Base-by-base conservation (phyloP, 1,140 invertebrate genomes). In the Teleopsis dalmanni region DNA sequence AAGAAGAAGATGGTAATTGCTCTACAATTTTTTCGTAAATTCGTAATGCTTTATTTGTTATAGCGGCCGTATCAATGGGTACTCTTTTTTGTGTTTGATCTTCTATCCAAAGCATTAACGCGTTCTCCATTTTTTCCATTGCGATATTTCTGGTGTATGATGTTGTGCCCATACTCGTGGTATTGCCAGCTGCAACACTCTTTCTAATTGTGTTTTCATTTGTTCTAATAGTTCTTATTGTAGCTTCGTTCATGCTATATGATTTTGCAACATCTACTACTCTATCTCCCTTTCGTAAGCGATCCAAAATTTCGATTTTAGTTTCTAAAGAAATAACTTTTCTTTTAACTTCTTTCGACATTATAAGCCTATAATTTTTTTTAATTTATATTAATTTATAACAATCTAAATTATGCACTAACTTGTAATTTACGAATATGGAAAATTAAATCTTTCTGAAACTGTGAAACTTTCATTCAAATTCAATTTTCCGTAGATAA, bases 181-280 rank as follows among this genome's bases (percentile, higher is more conserved):
- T 16, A 5, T 13, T 47, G 18, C 46, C 46, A 38, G n/a, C 25
- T 19, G n/a, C 3, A 13, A 47, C 46, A 7, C 22, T 10, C 31
- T 14, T 26, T 47, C 46, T 26, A 18, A 47, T 47, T 27, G 46
- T 13, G 4, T n/a, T 27, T 27, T 47, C 35, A n/a, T 38, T 47
- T 47, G 14, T 47, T 23, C 31, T 47, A 18, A 47, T 47, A 7
- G 46, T 47, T 47, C 34, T 26, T 38, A 47, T 22, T 7, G 46
- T 47, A 38, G 46, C 35, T 27, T 47, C 25, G 22, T 38, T n/a
- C 2, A 47, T 27, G n/a, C 23, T 27, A 25, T 27, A 47, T 4
- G 16, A 10, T 18, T 38, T 47, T 47, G n/a, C 46, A 11, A 38
- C 46, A 26, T 7, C 18, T 14, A 31, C 35, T 10, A 31, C 4